phyloP scores from a whole-genome alignment of 2,113 vertebrate genomes.

The Myrmecophaga tridactyla region DNA sequence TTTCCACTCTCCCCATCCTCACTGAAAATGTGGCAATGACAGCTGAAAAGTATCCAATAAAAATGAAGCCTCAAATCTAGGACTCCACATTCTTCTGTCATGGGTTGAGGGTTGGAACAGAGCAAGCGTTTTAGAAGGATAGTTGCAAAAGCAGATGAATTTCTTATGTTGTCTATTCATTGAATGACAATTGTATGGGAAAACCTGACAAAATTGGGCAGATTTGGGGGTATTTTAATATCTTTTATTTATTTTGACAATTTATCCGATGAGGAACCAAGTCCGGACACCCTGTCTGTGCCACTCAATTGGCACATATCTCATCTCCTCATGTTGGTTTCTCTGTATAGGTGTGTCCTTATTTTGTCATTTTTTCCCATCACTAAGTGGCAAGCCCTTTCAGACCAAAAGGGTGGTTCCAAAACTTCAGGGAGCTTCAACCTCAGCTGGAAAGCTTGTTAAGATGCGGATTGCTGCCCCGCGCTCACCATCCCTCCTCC shows the following conservation, averaged over 20 bases:
- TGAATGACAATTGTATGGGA: not conserved
- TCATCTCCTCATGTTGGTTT: not conserved
- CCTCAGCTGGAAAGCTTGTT: not conserved
- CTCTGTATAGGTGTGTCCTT: not conserved
- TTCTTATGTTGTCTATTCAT: not conserved
- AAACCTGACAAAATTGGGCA: not conserved
- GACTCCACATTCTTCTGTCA: not conserved
- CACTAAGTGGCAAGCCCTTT: not conserved
- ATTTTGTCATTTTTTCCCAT: not conserved
- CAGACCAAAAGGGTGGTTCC: not conserved
- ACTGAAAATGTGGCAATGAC: too few relatives aligned
- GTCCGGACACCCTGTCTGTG: not conserved
- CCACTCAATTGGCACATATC: not conserved
- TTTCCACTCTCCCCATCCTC: not conserved
- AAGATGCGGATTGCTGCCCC: not conserved
- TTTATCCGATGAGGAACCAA: not conserved
- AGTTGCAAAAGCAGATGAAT: not conserved
- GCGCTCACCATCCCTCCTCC: too few relatives aligned
- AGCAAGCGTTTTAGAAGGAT: not conserved
- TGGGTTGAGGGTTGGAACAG: not conserved
- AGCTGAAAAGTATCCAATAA: not conserved
- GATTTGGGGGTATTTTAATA: not conserved
- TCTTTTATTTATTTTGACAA: not conserved
- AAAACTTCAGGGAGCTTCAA: not conserved
- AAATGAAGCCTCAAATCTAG: not conserved